phyloP scores from a whole-genome alignment of 2,113 vertebrate genomes.

The Lepisosteus osseus region DNA sequence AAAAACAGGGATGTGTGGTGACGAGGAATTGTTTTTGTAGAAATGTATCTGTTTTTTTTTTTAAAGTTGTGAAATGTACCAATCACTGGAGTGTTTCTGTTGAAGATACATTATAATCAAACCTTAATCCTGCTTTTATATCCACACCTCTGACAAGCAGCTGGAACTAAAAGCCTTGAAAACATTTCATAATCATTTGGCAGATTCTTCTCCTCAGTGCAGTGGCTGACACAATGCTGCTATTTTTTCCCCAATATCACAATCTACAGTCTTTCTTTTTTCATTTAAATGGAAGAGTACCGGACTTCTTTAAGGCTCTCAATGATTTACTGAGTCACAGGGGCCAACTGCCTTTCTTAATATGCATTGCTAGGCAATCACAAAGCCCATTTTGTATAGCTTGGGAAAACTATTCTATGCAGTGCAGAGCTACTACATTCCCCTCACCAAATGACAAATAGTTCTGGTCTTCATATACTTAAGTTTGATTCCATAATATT shows the following conservation, averaged over 20 bases:
- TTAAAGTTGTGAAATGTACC: no score
- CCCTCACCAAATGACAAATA: background rate
- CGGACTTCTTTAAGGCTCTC: background rate
- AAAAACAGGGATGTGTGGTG: no score
- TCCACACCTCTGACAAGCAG: no score
- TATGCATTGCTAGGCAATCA: background rate
- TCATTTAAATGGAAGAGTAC: background rate
- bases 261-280: background rate
- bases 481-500: background rate
- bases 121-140: no score
- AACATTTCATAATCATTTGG: no score
- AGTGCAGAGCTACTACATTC: background rate
- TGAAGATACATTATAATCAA: no score
- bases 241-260: background rate
- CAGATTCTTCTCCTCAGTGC: no score
- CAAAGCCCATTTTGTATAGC: background rate
- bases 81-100: no score
- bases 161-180: background rate
- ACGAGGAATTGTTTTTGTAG: no score
- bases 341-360: background rate
- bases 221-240: no score
- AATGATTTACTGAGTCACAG: background rate
- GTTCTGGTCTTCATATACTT: background rate
- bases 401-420: background rate
- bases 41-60: no score